A percentile compares a stretch with the other conserved stretches of the same genome.
Evolutionary conservation across 2,797 vertebrate species (phyloP).

Genomic region (Myiothlypis chrysogaster): DNA sequence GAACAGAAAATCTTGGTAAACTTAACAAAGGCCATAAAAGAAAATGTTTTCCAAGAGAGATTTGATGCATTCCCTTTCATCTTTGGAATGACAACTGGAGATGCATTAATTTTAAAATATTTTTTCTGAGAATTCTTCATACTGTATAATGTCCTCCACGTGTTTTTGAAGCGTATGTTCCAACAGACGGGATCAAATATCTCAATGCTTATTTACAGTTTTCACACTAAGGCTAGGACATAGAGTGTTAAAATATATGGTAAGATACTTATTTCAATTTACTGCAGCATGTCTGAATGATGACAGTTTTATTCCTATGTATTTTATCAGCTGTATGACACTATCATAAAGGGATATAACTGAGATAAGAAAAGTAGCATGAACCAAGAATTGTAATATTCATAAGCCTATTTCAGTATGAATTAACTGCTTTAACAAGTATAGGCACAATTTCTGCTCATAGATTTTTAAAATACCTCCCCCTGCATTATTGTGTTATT

Average conservation of each 20-base stretch:
- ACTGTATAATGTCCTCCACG: rapidly evolving
- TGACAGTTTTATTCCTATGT: not conserved
- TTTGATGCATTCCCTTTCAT: not conserved
- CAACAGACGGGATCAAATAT: not conserved
- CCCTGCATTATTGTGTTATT: not conserved
- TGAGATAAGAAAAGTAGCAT: not conserved
- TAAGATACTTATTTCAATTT: not conserved
- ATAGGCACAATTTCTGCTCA: not conserved
- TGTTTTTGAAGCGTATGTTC: not conserved
- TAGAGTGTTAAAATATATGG: not conserved
- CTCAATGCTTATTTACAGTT: not conserved
- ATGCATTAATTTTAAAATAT: not conserved
- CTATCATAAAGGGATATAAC: not conserved
- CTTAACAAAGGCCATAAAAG: not conserved
- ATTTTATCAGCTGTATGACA: not conserved
- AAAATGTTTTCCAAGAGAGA: not conserved
- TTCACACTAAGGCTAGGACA: not conserved
- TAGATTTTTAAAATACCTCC: not conserved
- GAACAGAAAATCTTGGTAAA: not conserved
- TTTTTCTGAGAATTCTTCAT: not conserved
- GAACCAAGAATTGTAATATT: not conserved
- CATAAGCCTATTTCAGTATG: not conserved
- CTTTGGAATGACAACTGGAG: not conserved
- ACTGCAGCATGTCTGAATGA: not conserved
- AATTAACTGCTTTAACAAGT: not conserved